Base-by-base conservation (phyloP, 2,888 invertebrate species). In the Operophtera brumata region DNA sequence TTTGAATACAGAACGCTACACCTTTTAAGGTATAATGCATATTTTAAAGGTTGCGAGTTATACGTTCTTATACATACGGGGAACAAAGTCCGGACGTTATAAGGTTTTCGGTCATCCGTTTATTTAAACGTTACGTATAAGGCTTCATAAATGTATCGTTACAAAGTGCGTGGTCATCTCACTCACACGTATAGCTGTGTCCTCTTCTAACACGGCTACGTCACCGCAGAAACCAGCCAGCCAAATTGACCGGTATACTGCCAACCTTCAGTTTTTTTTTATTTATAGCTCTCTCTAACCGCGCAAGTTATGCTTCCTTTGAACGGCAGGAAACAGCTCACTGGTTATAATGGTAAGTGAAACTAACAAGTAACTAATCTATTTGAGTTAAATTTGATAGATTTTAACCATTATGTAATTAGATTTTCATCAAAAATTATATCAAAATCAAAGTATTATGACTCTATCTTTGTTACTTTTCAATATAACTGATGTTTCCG, bases 191-290 rank as follows among this genome's bases (percentile, higher is more conserved):
- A 65, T 65, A 59, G 48, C 42, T 63, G 47, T 77, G 77, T 74
- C 79, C 68, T 73, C 74, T 75, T 73, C 76, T 65, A 80, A 65
- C 73, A 58, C 64, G 70, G 73, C 78, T 82, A 84, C 90, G 90
- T 90, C 89, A 89, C 78, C 83, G 86, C 86, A 86, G 84, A 84
- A 86, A 87, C 87, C 86, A 88, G 84, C 85, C 86, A 88, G 84
- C 87, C 90, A 86, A 57, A 88, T 88, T 89, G 89, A 88, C 90
- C 90, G 84, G 89, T 87, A 86, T 86, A 87, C 84, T 79, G 87
- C 81, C 88, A 90, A 87, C 89, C 89, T 90, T 89, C 89, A 88
- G 88, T 89, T 89, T 88, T 87, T 78, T 84, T 86, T 89, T 88
- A 87, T 88, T 88, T 89, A 84, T 87, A 87, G 85, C 87, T 86